A percentile compares a stretch with the other conserved stretches of the same genome.
Conservation (phyloP, 2,888 invertebrate species). For the Formica aserva region DNA sequence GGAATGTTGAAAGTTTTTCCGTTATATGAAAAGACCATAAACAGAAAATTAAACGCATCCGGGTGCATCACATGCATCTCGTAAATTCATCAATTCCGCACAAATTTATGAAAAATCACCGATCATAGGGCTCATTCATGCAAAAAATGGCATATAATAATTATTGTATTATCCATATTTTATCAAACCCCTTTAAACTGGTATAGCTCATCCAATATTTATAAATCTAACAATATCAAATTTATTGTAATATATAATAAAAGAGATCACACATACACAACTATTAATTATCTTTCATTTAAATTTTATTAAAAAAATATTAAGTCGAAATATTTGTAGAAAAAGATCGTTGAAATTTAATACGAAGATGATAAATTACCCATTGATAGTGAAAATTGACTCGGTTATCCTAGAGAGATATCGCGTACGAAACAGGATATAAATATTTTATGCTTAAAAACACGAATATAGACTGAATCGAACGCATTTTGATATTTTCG, state of each 20-base stretch:
- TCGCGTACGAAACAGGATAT: background rate
- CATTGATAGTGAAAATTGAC: background rate
- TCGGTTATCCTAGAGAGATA: background rate
- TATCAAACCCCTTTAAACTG: background rate
- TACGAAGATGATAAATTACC: background rate
- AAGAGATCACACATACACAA: background rate
- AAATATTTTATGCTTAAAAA: background rate
- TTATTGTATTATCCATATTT: background rate
- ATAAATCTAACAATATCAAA: background rate
- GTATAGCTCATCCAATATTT: background rate
- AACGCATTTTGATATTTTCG: conserved; percentile 22
- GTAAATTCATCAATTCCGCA: background rate
- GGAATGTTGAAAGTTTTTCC: background rate
- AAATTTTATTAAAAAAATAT: background rate
- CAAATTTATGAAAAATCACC: background rate
- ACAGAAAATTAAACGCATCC: background rate
- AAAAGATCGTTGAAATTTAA: background rate
- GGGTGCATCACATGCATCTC: background rate
- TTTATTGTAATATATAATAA: background rate
- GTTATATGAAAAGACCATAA: background rate
- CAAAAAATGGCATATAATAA: background rate
- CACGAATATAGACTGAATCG: background rate
- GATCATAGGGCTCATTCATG: background rate
- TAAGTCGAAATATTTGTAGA: background rate
- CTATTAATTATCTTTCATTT: background rate